These are phyloP conservation scores for Temnothorax nylanderi DNA, from an alignment of 1,140 invertebrate species.

Conservation along the genomic window DNA sequence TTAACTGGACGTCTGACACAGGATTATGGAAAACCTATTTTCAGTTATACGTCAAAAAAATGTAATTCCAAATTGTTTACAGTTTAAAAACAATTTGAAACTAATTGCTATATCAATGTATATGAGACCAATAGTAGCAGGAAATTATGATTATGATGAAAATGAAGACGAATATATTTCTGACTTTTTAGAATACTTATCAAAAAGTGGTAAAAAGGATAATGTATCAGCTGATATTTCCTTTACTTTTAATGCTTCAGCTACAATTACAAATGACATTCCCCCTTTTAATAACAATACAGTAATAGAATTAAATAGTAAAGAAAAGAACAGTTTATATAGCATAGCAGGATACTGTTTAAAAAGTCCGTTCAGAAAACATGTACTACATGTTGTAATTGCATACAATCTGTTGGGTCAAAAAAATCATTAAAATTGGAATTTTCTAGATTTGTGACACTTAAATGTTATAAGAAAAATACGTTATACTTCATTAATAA, in stretches of 20 bases:
- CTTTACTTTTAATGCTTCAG: too few species aligned
- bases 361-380: background rate
- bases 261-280: too few species aligned
- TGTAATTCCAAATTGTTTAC: background rate
- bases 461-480: too few species aligned
- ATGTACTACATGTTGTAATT: background rate
- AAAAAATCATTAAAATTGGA: background rate
- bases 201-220: background rate
- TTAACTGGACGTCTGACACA: background rate
- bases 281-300: too few species aligned
- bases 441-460: too few species aligned
- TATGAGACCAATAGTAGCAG: background rate
- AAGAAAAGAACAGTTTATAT: background rate
- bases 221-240: too few species aligned
- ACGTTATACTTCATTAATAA: too few species aligned
- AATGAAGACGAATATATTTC: background rate
- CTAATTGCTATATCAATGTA: background rate
- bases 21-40: background rate
- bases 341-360: background rate
- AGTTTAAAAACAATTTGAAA: constrained; percentile 8
- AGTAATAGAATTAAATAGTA: too few species aligned
- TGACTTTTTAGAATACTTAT: background rate
- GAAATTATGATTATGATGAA: background rate
- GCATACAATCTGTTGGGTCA: background rate
- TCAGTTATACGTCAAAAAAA: background rate